phyloP scores from a whole-genome alignment of 37 sponge, comb jelly and placozoan genomes.

The Theonella swinhoei region DNA sequence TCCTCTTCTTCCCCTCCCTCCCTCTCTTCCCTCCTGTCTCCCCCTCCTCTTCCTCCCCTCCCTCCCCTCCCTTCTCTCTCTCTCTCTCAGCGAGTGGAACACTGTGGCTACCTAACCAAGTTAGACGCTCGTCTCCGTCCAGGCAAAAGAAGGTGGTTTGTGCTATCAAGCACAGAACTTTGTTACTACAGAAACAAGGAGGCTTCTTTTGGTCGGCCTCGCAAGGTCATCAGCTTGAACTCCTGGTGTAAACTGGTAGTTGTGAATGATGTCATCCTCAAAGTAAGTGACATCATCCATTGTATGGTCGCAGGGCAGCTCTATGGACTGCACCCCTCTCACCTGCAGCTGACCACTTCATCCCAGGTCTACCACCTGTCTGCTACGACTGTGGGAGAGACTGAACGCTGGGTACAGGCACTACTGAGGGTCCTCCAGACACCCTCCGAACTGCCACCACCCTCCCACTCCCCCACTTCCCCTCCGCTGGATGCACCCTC shows the following conservation, averaged over 20 bases:
- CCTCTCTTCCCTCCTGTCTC: too few relatives aligned
- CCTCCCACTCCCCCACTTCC: neutral
- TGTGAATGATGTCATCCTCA: neutral
- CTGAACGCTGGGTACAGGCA: constrained; percentile 32
- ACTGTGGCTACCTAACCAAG: constrained; percentile 48
- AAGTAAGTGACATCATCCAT: neutral
- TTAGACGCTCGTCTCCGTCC: constrained; percentile 8
- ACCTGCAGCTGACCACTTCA: constrained; percentile 25
- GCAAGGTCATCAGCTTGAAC: constrained; percentile 38
- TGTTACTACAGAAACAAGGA: constrained; percentile 45
- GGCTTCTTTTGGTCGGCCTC: neutral
- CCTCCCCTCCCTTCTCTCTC: neutral
- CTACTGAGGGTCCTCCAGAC: neutral
- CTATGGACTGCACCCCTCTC: neutral
- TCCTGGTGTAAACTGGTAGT: constrained; percentile 52
- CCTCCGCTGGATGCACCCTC: neutral
- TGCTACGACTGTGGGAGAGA: constrained; percentile 16
- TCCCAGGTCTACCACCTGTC: constrained; percentile 36
- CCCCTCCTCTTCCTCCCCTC: neutral
- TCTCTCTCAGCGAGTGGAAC: constrained; percentile 14
- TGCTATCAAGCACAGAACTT: constrained; percentile 44
- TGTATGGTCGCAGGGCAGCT: neutral
- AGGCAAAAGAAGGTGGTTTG: constrained; percentile 59
- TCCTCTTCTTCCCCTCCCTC: too few relatives aligned
- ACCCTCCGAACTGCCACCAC: neutral